Conservation (phyloP, 2,797 vertebrate genomes). For the Myotis planiceps region DNA sequence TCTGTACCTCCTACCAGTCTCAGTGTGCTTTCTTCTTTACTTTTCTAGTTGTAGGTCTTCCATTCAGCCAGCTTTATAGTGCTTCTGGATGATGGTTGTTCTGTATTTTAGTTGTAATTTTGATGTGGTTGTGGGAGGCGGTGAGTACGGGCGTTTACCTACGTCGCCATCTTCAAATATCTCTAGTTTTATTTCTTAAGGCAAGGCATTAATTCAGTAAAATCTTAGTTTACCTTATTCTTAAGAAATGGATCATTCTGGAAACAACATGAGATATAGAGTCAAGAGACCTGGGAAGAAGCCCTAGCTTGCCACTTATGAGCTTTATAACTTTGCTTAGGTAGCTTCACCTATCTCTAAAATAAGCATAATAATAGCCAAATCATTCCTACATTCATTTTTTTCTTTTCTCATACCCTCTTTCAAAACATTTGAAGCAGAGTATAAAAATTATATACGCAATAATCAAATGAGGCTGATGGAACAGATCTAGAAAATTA, state of each 20-base stretch:
- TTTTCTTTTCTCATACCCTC: not conserved
- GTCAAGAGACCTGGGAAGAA: not conserved
- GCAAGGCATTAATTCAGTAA: not conserved
- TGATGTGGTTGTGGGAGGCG: too few species aligned
- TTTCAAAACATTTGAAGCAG: conserved; percentile 33
- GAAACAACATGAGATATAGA: not conserved
- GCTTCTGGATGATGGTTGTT: too few species aligned
- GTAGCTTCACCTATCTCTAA: not conserved
- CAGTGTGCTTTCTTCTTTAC: too few species aligned
- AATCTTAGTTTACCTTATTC: not conserved
- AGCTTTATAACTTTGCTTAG: not conserved
- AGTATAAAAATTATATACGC: not conserved
- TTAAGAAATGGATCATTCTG: not conserved
- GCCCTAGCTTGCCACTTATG: not conserved
- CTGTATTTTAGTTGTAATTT: too few species aligned
- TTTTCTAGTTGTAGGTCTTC: too few species aligned
- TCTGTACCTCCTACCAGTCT: too few species aligned
- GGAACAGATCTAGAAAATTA: conserved; percentile 29
- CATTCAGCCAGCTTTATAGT: too few species aligned
- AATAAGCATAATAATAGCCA: not conserved
- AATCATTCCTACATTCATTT: not conserved
- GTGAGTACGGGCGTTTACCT: too few species aligned
- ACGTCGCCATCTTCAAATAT: too few species aligned
- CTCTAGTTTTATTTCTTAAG: not conserved
- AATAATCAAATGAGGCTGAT: not conserved